phyloP scores from a whole-genome alignment of 2,797 vertebrate species.

The Lemur catta region DNA sequence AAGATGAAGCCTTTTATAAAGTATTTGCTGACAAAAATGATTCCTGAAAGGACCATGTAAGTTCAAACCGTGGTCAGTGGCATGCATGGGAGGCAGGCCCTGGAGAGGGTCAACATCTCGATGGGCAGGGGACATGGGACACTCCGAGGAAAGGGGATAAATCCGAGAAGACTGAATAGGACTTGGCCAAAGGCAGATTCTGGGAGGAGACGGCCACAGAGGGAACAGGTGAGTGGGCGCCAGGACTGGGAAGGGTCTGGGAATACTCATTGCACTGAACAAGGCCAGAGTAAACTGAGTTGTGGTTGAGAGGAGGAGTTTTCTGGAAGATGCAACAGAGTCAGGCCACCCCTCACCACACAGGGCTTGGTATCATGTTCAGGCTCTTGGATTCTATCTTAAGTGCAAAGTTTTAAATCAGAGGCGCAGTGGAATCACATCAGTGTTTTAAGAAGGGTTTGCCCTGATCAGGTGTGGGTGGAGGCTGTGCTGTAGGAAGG shows the following conservation, averaged over 20 bases:
- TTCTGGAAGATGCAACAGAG: background rate
- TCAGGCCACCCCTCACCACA: background rate
- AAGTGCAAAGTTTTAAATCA: background rate
- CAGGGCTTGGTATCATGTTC: background rate
- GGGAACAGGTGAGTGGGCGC: accelerated
- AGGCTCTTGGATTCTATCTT: background rate
- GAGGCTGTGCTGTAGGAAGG: background rate
- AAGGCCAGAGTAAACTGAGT: accelerated
- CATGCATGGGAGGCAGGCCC: accelerated
- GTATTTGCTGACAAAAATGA: background rate
- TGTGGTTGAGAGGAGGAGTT: background rate
- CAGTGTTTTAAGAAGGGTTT: background rate
- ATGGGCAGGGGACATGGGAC: background rate
- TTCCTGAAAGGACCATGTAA: background rate
- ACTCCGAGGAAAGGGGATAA: accelerated
- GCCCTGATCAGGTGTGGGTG: background rate
- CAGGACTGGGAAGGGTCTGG: accelerated
- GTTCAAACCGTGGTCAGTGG: background rate
- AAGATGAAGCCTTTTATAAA: background rate
- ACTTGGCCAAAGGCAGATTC: background rate
- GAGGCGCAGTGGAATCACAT: accelerated
- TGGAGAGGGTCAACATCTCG: background rate
- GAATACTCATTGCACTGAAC: accelerated
- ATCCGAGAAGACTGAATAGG: background rate
- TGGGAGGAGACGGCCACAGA: background rate